Percentiles rank a stretch among this genome's conserved stretches.
Conservation (phyloP, 2,113 vertebrate genomes). For the Oryctolagus cuniculus region DNA sequence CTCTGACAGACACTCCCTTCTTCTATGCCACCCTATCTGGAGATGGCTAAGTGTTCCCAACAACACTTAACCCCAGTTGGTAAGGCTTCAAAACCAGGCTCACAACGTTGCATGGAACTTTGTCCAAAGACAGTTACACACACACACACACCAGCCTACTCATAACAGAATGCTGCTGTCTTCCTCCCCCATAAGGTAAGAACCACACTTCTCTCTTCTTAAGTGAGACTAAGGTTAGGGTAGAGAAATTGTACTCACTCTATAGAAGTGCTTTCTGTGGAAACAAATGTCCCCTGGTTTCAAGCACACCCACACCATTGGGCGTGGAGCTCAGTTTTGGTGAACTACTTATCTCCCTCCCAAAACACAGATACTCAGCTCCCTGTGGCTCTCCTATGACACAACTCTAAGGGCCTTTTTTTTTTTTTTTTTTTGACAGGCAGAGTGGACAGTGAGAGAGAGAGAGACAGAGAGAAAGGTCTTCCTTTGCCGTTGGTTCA, state of each 20-base stretch:
- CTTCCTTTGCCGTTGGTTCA: too few relatives aligned
- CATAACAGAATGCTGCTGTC: slow-evolving; percentile 58
- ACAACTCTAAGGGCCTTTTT: not conserved
- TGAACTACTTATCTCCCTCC: not conserved
- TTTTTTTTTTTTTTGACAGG: too few relatives aligned
- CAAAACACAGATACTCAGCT: not conserved
- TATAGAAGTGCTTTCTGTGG: not conserved
- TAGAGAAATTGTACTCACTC: slow-evolving; percentile 5
- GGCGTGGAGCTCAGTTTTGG: not conserved
- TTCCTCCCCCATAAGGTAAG: slow-evolving; percentile 50
- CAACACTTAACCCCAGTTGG: not conserved
- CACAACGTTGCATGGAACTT: not conserved
- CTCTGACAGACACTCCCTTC: not conserved
- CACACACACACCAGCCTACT: not conserved
- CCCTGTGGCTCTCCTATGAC: not conserved
- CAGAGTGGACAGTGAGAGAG: too few relatives aligned
- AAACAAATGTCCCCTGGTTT: slow-evolving; percentile 2
- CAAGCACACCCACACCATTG: not conserved
- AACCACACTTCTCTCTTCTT: not conserved
- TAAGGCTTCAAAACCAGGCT: not conserved
- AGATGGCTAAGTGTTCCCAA: too few relatives aligned
- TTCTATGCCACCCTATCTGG: not conserved
- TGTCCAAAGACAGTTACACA: not conserved
- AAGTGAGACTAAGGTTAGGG: not conserved
- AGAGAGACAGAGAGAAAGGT: too few relatives aligned